Conservation (phyloP, 2,888 invertebrate species). For the Cistogaster globosa region DNA sequence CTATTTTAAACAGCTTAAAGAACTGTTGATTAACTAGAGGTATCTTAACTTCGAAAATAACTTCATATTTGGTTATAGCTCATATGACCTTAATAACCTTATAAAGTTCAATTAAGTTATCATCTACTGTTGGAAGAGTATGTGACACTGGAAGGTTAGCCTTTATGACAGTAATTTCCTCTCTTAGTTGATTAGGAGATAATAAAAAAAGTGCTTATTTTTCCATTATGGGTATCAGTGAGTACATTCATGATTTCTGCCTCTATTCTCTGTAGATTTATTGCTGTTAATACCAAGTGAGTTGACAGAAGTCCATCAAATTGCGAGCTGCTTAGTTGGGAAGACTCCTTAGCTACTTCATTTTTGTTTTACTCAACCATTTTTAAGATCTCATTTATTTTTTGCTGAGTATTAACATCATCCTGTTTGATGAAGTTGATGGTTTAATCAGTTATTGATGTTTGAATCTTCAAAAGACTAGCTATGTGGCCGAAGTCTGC, state of each 20-base stretch:
- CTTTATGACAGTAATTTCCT: conserved; percentile 10
- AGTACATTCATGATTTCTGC: conserved; percentile 10
- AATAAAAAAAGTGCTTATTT: conserved; percentile 23
- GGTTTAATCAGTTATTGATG: conserved; percentile 65
- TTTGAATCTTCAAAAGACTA: conserved; percentile 54
- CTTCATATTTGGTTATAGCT: neutral
- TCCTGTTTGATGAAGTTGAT: conserved; percentile 54
- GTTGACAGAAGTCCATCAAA: conserved; percentile 11
- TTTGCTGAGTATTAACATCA: no score
- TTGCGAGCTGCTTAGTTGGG: no score
- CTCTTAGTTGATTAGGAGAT: conserved; percentile 15
- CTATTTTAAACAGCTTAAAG: no score
- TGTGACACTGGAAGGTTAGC: conserved; percentile 8
- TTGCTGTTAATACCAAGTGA: conserved; percentile 7
- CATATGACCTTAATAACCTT: neutral
- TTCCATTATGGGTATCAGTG: conserved; percentile 24
- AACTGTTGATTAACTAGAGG: no score
- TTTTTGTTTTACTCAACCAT: no score
- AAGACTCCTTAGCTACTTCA: no score
- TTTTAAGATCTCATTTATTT: no score
- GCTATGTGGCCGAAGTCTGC: conserved; percentile 49
- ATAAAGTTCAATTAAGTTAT: conserved; percentile 8
- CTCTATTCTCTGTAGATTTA: conserved; percentile 15
- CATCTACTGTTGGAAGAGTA: neutral
- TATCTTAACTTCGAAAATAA: conserved; percentile 16